A percentile compares a stretch with the other conserved stretches of the same genome.
These are phyloP conservation scores for Neoascia interrupta DNA, from an alignment of 2,888 invertebrate genomes.

Conservation along the genomic window DNA sequence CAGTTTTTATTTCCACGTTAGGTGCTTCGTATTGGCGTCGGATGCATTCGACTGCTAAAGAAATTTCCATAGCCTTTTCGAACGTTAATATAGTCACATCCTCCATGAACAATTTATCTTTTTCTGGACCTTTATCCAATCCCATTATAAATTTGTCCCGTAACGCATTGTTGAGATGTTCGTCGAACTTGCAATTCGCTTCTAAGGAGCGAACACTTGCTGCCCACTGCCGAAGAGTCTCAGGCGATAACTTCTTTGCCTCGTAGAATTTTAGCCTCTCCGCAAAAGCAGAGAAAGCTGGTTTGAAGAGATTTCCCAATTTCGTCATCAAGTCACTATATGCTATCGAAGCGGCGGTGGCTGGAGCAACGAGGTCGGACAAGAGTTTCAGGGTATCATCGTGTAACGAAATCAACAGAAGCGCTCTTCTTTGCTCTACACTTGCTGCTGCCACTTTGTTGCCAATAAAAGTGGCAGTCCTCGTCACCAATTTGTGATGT, in stretches of 20 bases:
- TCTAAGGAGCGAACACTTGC: slow-evolving; percentile 26
- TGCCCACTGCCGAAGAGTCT: slow-evolving; percentile 37
- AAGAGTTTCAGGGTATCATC: neutral
- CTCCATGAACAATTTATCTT: slow-evolving; percentile 33
- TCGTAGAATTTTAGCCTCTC: slow-evolving; percentile 34
- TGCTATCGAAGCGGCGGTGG: neutral
- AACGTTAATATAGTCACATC: neutral
- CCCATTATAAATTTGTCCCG: slow-evolving; percentile 46
- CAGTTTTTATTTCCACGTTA: too few species aligned
- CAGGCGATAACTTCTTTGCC: neutral
- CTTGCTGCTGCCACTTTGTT: neutral
- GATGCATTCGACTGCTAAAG: too few species aligned
- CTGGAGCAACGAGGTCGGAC: neutral
- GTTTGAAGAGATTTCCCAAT: slow-evolving; percentile 13
- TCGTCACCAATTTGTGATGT: neutral
- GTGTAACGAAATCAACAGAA: neutral
- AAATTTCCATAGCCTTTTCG: slow-evolving; percentile 5
- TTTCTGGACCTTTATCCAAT: slow-evolving; percentile 31
- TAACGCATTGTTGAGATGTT: slow-evolving; percentile 13
- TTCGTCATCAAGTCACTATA: neutral
- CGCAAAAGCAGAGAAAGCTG: slow-evolving; percentile 22
- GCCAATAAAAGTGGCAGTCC: neutral
- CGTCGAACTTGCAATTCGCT: slow-evolving; percentile 21
- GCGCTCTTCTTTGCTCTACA: neutral
- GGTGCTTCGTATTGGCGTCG: too few species aligned